Base-by-base conservation (phyloP, 2,888 invertebrate species). In the Mythimna pallens region DNA sequence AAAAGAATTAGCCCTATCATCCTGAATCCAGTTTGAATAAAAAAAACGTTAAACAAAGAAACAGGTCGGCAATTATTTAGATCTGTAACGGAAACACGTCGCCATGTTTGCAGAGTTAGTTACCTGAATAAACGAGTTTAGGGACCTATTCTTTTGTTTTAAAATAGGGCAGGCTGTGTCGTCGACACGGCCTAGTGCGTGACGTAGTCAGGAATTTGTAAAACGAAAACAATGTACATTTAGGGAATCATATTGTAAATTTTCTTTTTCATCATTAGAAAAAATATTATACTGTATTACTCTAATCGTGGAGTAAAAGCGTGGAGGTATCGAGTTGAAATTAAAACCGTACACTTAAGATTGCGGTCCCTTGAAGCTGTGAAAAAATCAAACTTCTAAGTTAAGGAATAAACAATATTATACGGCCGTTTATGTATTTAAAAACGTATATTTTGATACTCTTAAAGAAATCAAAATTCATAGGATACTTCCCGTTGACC, bases 11-110 rank as follows among this genome's bases (percentile, higher is more conserved):
- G 52, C 43, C 54, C 34, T 63, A 22, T 74, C 54, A 50, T 64
- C 25, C 55, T 64, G 43, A 63, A 66, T 61, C 14, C 59, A 22
- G 66, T 70, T 67, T 59, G 50, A 59, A 80, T 75, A 67, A 79
- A 67, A 64, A 81, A 36, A 34, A 20, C 55, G 63, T 52, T 69
- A 50, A 36, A 76, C 59, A 70, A 76, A 81, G 64, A 36, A 57
- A 68, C 59, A 65, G 20, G 47, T 30, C 14, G 25, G 70, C 47
- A 59, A 76, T 81, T 76, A 79, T 67, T 81, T 70, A 62, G 66
- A 81, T 70, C 63, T 61, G 70, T 70, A 76, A 70, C 47, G 55
- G 74, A 67, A 69, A 82, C 68, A 78, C 71, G 74, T 82, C 61
- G 62, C 55, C 22, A 8, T 74, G 63, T 82, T 74, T 70, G 78